Evolutionary conservation across 2,888 invertebrate genomes (phyloP).

Genomic region (Ametastegia equiseti): DNA sequence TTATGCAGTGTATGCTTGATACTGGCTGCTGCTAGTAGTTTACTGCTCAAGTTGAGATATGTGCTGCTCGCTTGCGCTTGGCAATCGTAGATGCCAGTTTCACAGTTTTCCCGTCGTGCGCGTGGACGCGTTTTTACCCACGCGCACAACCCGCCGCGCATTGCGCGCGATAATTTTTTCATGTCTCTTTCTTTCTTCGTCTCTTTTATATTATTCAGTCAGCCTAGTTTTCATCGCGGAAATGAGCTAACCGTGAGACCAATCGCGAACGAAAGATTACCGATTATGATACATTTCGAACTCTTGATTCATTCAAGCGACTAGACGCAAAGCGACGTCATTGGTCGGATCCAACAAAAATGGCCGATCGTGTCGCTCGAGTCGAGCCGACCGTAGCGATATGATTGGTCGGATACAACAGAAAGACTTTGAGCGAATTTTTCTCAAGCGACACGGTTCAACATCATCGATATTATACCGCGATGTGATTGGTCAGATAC

Average conservation of each 20-base stretch:
- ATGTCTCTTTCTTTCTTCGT: neutral
- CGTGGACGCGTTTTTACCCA: slow-evolving; percentile 54
- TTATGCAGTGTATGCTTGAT: slow-evolving; percentile 10
- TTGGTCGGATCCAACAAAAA: too few relatives aligned
- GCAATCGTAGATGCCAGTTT: neutral
- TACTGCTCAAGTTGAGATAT: neutral
- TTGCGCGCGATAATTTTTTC: slow-evolving; percentile 11
- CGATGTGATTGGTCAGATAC: neutral
- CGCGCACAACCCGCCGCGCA: slow-evolving; percentile 61
- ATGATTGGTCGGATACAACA: too few relatives aligned
- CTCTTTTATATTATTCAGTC: neutral
- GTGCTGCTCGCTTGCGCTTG: neutral
- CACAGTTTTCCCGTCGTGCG: slow-evolving; percentile 53
- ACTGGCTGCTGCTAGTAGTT: neutral
- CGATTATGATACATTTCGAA: neutral
- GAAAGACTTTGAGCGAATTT: too few relatives aligned
- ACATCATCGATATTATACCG: too few relatives aligned
- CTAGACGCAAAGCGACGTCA: too few relatives aligned
- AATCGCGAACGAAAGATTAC: neutral
- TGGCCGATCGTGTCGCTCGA: too few relatives aligned
- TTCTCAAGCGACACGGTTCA: neutral
- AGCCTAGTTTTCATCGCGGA: neutral
- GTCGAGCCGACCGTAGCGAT: too few relatives aligned
- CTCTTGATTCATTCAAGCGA: too few relatives aligned
- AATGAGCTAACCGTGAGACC: too few relatives aligned